Evolutionary conservation across 92 coral and sea anemone genomes (phyloP).

Genomic region (Porites evermanni): DNA sequence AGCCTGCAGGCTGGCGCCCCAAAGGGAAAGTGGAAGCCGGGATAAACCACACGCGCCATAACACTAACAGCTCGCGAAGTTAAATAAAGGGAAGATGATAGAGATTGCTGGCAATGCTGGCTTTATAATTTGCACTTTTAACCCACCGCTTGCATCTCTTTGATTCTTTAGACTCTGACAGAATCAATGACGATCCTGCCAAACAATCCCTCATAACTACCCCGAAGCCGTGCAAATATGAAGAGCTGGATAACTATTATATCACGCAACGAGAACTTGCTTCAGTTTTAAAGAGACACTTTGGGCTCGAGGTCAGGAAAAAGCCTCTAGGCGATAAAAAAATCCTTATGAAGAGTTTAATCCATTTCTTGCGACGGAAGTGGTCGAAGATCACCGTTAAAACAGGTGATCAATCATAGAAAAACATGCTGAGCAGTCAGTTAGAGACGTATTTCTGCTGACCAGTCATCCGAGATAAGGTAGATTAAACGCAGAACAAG

Average conservation of each 20-base stretch:
- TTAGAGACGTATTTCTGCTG: no score
- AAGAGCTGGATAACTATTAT: conserved; percentile 15
- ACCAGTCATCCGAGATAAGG: no score
- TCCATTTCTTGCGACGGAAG: neutral
- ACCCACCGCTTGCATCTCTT: neutral
- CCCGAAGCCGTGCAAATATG: neutral
- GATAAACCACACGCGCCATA: no score
- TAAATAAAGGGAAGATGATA: no score
- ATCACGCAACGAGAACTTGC: conserved; percentile 7
- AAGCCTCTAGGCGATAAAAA: neutral
- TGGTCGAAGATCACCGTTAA: neutral
- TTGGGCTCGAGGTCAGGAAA: conserved; percentile 3
- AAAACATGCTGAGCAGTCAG: no score
- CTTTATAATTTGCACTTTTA: neutral
- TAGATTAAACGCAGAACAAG: no score
- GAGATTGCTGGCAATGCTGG: no score
- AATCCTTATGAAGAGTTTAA: neutral
- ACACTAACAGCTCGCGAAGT: no score
- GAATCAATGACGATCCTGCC: neutral
- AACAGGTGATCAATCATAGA: neutral
- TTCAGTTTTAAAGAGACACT: conserved; percentile 12
- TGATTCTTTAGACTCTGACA: neutral
- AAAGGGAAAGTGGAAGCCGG: no score
- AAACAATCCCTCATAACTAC: neutral
- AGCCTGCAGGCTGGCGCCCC: no score